Base-by-base conservation (phyloP, 2,113 vertebrate genomes). In the Vombatus ursinus region DNA sequence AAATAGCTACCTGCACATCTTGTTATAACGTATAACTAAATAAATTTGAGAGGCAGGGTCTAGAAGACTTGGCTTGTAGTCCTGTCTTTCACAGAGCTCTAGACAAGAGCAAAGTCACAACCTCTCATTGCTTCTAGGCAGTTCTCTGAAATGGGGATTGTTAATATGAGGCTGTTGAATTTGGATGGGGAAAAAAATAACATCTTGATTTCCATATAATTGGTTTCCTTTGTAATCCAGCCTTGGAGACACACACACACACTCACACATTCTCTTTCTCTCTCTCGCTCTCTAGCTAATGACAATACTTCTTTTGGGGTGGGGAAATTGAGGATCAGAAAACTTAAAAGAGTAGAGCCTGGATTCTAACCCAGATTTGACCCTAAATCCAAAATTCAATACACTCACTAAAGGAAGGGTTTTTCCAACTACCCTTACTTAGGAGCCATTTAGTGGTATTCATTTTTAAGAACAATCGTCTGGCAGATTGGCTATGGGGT, bases 401-500 rank as follows among this genome's bases (percentile, higher is more conserved):
- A 14, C 37, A n/a, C 4, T 77, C 37, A n/a, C 37, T n/a, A 22
- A 77, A 77, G 68, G 16, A 44, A 7, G 37, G 16, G 4, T 14
- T 10, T 77, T n/a, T 77, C 19, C n/a, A 84, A 44, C 2, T 44
- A 84, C 92, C 23, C 19, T 68, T 37, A 68, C 19, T 68, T 37
- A 68, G 47, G 52, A 95, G 90, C 12, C 54, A 94, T 61, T 93
- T 93, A 96, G 50, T 93, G 68, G 91, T 47, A 95, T 10, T 52
- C 50, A 91, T 22, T 48, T 44, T 93, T 48, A 93, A 94, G 57
- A 50, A 77, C 84, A 93, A 97, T 37, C 44, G 92, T 94, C 26
- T 54, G 91, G 91, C 16, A 0, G 8, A 68, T 93, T 49, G 93
- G 84, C 31, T 77, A 10, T 90, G 52, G 23, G 53, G 25, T 54